Evolutionary conservation across 2,888 invertebrate genomes (phyloP).

Genomic region (Mesoligia furuncula): DNA sequence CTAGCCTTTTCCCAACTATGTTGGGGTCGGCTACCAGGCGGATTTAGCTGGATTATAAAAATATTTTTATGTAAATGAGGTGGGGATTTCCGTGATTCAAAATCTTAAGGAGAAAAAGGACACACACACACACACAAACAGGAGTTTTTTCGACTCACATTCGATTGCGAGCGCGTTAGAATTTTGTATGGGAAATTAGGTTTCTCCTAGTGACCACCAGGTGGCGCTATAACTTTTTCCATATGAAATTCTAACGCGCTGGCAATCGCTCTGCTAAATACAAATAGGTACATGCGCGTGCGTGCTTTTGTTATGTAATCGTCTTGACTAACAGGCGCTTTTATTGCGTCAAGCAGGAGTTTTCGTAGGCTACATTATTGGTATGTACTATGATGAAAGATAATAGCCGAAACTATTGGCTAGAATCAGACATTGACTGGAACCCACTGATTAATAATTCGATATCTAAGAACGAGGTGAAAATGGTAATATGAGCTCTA

Average conservation of each 20-base stretch:
- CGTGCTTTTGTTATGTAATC: not conserved
- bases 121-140: too few relatives aligned
- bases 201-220: too few relatives aligned
- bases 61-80: not conserved
- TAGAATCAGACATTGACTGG: not conserved
- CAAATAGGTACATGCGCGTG: not conserved
- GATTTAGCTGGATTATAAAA: too few relatives aligned
- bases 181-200: too few relatives aligned
- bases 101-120: not conserved
- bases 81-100: conserved; percentile 29
- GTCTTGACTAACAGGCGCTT: not conserved
- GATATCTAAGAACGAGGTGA: not conserved
- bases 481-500: not conserved
- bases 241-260: too few relatives aligned
- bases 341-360: not conserved
- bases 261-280: too few relatives aligned
- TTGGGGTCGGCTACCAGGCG: too few relatives aligned
- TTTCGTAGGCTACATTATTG: not conserved
- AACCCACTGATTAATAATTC: not conserved
- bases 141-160: too few relatives aligned
- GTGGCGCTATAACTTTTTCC: too few relatives aligned
- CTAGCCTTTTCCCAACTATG: too few relatives aligned
- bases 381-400: not conserved
- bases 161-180: too few relatives aligned
- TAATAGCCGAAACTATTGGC: not conserved